Evolutionary conservation across 2,797 vertebrate species (phyloP), one percentile per base, ranked within the genome.

Genomic region (Sternarchorhynchus goeldii): DNA sequence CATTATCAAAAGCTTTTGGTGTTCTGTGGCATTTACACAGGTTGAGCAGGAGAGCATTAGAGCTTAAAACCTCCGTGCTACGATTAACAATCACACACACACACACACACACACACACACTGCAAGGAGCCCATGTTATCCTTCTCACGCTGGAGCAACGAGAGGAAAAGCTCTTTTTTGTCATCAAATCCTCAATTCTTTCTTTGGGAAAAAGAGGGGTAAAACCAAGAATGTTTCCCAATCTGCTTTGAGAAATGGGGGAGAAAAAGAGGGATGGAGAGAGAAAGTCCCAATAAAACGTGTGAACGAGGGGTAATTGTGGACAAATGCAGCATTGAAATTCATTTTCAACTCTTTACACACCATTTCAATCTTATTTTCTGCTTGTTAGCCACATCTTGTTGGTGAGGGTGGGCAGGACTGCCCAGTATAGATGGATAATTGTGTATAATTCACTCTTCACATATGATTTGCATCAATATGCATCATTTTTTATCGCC

Each of bases 331-430:
- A 89, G 96, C 96, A 99, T 98, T 99, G 95, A 99, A 98, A 98
- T 98, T 98, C 95, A 98, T 99, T 98, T 97, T 96, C 96, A 95
- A 96, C 96, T 96, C 96, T 96, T 99, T 97, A 98, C 95, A 95
- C 95, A 98, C 96, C 97, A 98, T 99, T 98, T 97, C 97, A 99
- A 99, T 99, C 97, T 97, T 98, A 97, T 99, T 99, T 99, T 99
- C 96, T 99, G 97, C 96, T 94, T 98, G 96, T 99, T 99, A 99
- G 95, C 96, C 95, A 97, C 96, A 96, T 98, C 96, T 95, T 97
- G 97, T 97, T 96, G 96, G 95, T 94, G 94, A 93, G 94, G 95
- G 95, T 96, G 95, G 96, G 96, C 95, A 95, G 91, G 94, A 94
- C 95, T 96, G 96, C 94, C 96, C 96, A 95, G 95, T 96, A 95